phyloP scores from a whole-genome alignment of 2,888 invertebrate genomes.

The Lycocerus yunnanus region DNA sequence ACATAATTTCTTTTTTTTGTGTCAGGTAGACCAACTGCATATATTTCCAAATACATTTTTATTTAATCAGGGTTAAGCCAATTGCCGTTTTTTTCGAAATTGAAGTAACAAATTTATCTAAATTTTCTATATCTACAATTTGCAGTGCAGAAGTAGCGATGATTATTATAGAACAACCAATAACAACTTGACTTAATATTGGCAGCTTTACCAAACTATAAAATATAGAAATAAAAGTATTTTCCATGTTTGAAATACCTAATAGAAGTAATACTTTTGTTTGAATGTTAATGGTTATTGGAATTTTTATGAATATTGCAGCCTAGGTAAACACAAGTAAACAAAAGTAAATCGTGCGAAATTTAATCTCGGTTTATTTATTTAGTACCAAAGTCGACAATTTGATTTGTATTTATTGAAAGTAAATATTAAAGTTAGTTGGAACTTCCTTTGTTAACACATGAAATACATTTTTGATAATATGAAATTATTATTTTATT shows the following conservation, averaged over 20 bases:
- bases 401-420: conserved; percentile 4
- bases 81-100: too few species aligned
- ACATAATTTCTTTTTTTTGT: too few species aligned
- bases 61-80: too few species aligned
- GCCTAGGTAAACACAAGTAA: not conserved
- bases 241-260: not conserved
- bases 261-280: not conserved
- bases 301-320: not conserved
- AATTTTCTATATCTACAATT: not conserved
- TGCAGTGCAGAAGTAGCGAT: not conserved
- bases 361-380: not conserved
- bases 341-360: not conserved
- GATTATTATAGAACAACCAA: not conserved
- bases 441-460: not conserved
- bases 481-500: not conserved
- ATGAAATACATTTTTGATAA: not conserved
- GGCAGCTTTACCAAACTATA: too few species aligned
- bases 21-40: too few species aligned
- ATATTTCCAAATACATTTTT: too few species aligned
- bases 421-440: not conserved
- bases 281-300: not conserved
- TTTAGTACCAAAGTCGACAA: conserved; percentile 2
- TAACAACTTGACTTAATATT: not conserved
- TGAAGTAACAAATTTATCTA: too few species aligned
- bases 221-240: not conserved